phyloP scores from a whole-genome alignment of 2,888 invertebrate species.

The Diaprepes abbreviatus region DNA sequence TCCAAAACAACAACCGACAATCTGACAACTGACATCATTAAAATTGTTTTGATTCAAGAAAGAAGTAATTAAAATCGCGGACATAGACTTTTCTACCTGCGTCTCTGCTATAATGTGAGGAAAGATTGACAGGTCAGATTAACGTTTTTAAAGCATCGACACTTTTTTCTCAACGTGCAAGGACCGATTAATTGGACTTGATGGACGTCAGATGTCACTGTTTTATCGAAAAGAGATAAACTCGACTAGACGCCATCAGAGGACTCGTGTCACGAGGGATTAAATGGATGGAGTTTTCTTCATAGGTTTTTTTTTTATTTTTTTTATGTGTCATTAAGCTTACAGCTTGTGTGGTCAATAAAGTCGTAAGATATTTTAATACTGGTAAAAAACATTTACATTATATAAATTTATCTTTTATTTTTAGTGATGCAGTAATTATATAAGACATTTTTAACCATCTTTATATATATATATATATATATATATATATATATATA shows the following conservation, averaged over 20 bases:
- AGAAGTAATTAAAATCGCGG: constrained; percentile 45
- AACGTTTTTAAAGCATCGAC: constrained; percentile 56
- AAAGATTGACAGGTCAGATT: constrained; percentile 55
- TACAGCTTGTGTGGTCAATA: constrained; percentile 29
- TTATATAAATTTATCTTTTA: too few relatives aligned
- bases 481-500: too few relatives aligned
- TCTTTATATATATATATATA: too few relatives aligned
- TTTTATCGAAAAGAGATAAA: constrained; percentile 47
- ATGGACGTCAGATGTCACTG: constrained; percentile 56
- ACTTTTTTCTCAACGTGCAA: constrained; percentile 55
- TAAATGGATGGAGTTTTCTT: constrained; percentile 45
- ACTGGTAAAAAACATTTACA: too few relatives aligned
- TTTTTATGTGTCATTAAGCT: constrained; percentile 22
- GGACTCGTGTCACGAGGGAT: constrained; percentile 37
- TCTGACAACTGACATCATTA: constrained; percentile 47
- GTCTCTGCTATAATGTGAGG: constrained; percentile 52
- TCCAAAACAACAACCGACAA: constrained; percentile 21
- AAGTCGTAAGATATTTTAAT: too few relatives aligned
- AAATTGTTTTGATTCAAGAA: constrained; percentile 45
- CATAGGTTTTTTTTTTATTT: constrained; percentile 7
- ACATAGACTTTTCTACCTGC: constrained; percentile 45
- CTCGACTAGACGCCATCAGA: constrained; percentile 44
- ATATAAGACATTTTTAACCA: too few relatives aligned
- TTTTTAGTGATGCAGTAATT: too few relatives aligned
- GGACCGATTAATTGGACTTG: constrained; percentile 58